These are phyloP conservation scores for Amiota minor DNA, from an alignment of 2,888 invertebrate genomes.

Conservation along the genomic window DNA sequence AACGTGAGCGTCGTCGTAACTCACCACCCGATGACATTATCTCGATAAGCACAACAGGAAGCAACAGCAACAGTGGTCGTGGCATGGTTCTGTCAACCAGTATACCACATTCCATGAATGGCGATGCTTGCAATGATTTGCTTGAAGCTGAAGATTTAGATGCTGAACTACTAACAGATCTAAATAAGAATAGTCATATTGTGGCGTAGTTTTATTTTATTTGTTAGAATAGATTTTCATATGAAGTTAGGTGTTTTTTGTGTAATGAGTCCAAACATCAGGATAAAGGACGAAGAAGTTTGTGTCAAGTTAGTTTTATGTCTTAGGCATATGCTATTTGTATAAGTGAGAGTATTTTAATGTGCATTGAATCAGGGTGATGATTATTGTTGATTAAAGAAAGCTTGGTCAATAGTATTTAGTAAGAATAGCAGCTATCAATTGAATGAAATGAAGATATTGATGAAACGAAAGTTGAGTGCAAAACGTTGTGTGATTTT, in stretches of 20 bases:
- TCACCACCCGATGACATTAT: conserved; percentile 64
- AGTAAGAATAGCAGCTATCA: background rate
- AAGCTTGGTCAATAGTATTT: background rate
- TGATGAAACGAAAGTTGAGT: conserved; percentile 22
- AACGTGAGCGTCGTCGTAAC: conserved; percentile 70
- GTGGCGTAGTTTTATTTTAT: conserved; percentile 65
- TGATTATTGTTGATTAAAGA: background rate
- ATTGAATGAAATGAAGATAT: background rate
- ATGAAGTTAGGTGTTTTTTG: background rate
- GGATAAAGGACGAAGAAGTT: background rate
- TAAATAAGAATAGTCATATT: conserved; percentile 73
- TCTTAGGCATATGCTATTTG: background rate
- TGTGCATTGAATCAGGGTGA: background rate
- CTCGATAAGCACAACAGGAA: conserved; percentile 52
- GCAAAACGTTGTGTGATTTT: conserved; percentile 29
- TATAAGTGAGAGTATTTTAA: too few relatives aligned
- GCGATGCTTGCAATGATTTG: conserved; percentile 69
- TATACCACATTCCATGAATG: conserved; percentile 67
- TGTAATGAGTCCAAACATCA: background rate
- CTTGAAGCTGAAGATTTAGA: conserved; percentile 71
- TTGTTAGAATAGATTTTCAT: conserved; percentile 2
- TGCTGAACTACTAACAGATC: conserved; percentile 72
- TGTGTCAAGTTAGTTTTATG: background rate
- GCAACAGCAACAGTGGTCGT: conserved; percentile 48
- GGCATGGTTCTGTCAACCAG: conserved; percentile 58